Percentiles rank a stretch among this genome's conserved stretches.
Conservation (phyloP, 1,140 invertebrate genomes). For the Drosophila erecta region DNA sequence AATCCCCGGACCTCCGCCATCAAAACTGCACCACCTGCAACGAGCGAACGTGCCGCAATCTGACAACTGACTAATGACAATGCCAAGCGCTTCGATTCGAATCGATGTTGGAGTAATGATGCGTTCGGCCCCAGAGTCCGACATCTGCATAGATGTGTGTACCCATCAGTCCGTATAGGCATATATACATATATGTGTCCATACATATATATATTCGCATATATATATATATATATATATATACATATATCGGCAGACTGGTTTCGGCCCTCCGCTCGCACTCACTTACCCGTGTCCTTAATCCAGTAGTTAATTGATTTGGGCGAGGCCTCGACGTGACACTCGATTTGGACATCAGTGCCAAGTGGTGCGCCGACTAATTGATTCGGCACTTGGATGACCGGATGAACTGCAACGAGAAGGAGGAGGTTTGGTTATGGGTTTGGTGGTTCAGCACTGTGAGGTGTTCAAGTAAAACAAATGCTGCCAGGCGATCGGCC, state of each 20-base stretch:
- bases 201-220: neutral
- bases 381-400: slow-evolving; percentile 95
- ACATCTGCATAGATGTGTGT: slow-evolving; percentile 51
- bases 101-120: slow-evolving; percentile 77
- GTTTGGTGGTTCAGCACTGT: neutral
- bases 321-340: slow-evolving; percentile 94
- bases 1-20: neutral
- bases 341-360: slow-evolving; percentile 94
- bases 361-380: slow-evolving; percentile 94
- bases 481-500: slow-evolving; percentile 1
- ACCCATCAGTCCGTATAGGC: neutral
- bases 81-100: slow-evolving; percentile 48
- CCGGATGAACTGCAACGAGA: slow-evolving; percentile 91
- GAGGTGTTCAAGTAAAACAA: slow-evolving; percentile 30
- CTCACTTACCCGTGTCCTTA: slow-evolving; percentile 89
- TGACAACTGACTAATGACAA: slow-evolving; percentile 76
- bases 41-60: slow-evolving; percentile 53
- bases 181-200: neutral
- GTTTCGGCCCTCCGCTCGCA: slow-evolving; percentile 15
- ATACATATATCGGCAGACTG: slow-evolving; percentile 17
- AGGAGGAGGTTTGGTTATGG: slow-evolving; percentile 4
- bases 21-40: slow-evolving; percentile 17
- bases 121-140: slow-evolving; percentile 48
- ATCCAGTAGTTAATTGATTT: slow-evolving; percentile 96
- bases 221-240: slow-evolving; percentile 1